Evolutionary conservation across 2,797 vertebrate genomes (phyloP), one percentile per base, ranked within the genome.

Genomic region (Tolypeutes matacus): DNA sequence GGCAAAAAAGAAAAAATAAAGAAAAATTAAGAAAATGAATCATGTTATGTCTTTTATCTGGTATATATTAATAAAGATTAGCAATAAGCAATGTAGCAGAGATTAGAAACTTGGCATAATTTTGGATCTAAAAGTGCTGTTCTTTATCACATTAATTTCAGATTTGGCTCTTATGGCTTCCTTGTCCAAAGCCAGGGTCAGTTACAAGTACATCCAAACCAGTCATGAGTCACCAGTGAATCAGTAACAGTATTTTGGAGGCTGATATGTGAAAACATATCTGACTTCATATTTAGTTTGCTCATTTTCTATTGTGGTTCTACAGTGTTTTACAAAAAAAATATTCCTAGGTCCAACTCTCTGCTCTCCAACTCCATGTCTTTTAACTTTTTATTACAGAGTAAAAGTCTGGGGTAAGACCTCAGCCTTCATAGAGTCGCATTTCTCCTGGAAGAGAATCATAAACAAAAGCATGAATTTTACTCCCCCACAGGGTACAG

Each of bases 181-280:
- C 72, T 10, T 67, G 95, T 89, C 88, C 65, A 27, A 90, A 96
- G 76, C 96, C 93, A 70, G 81, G 14, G 60, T n/a, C 81, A 90
- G 87, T 67, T 88, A 27, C 91, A 58, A 93, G 89, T 91, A 11
- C 91, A 65, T 96, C 97, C 97, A 97, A 96, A 95, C 82, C 5
- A 1, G 80, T 92, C 25, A 51, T 94, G 97, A 97, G 42, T 96
- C 97, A 96, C 91, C 75, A 18, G 1, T 62, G 97, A 96, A 91
- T 98, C 96, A 95, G 96, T 82, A 93, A 72, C 65, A 80, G 53
- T 84, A 73, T 96, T 97, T 91, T 62, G 83, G 95, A 95, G 96
- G 93, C 96, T 62, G 17, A 58, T 95, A 84, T 78, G 91, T 60
- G 95, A 96, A 97, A 96, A 96, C 84, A 96, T 92, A 73, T 93